A percentile compares a stretch with the other conserved stretches of the same genome.
These are phyloP conservation scores for Oscheius onirici DNA, from an alignment of 2,888 invertebrate genomes.

Conservation along the genomic window DNA sequence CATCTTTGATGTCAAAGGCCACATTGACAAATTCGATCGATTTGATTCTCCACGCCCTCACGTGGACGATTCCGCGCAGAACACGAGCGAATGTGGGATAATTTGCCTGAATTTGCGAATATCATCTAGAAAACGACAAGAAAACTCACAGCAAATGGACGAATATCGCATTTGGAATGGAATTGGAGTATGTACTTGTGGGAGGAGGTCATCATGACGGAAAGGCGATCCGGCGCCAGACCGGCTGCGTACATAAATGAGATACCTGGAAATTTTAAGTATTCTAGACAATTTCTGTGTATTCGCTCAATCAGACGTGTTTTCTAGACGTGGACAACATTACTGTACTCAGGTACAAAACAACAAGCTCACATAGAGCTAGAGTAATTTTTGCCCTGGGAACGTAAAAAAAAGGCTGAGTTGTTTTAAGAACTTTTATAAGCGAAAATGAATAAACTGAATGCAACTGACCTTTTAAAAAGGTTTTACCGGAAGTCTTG, in stretches of 20 bases:
- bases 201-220: constrained; percentile 55
- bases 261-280: constrained; percentile 46
- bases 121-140: background rate
- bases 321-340: no score
- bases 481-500: constrained; percentile 56
- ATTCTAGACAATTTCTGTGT: no score
- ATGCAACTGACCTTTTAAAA: constrained; percentile 35
- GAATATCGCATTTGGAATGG: constrained; percentile 59
- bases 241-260: constrained; percentile 57
- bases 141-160: constrained; percentile 53
- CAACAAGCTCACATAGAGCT: no score
- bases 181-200: constrained; percentile 58
- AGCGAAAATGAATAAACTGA: background rate
- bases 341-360: no score
- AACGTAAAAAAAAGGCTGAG: no score
- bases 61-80: constrained; percentile 51
- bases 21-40: constrained; percentile 61
- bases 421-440: background rate
- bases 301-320: no score
- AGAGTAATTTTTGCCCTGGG: no score
- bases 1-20: constrained; percentile 54
- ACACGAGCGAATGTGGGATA: constrained; percentile 43
- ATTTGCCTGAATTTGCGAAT: constrained; percentile 35
- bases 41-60: constrained; percentile 57
- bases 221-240: constrained; percentile 50